Evolutionary conservation across 1,140 invertebrate genomes (phyloP), one percentile per base, ranked within the genome.

Genomic region (Micrasema longulum): DNA sequence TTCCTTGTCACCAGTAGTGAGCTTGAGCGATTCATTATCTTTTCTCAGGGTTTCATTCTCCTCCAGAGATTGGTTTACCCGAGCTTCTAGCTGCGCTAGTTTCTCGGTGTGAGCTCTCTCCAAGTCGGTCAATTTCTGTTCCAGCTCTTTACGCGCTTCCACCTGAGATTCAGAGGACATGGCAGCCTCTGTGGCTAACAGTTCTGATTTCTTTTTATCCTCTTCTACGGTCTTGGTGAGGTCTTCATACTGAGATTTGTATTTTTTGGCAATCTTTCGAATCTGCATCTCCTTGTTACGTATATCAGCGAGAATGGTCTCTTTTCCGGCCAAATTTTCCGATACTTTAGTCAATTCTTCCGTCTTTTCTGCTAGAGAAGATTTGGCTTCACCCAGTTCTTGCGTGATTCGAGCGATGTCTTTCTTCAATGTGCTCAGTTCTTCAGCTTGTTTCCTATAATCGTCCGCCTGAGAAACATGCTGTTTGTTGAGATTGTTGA

Each of bases 231-330:
- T 84, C 78, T 91, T 91, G 0, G 85, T 82, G 36, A 87, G 79
- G 72, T 94, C 93, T 79, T 95, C 93, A 78, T 89, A 95, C 77
- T 93, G 93, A 4, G 89, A 91, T 80, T 97, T 97, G 79, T 97
- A 97, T 77, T 95, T 96, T 73, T 95, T 93, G 1, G 95, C 96
- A 78, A 97, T 95, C 79, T 94, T 95, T 74, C 93, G 89, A 50
- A 97, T 90, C 85, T 96, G 92, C 73, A 91, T 83, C 79, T 95
- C 89, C 77, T 93, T 94, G 77, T 91, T 92, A 71, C 88, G 90
- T 10, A 91, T 88, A 67, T 96, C 93, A 43, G 84, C 88, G 6
- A 93, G 83, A n/a, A 88, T 82, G 18, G 87, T 87, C 77, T 92
- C 89, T 78, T 93, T 93, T 26, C 84, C 85, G 4, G 87, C 85